These are phyloP conservation scores for Drosophila formosana DNA, from an alignment of 2,888 invertebrate species.

Conservation along the genomic window DNA sequence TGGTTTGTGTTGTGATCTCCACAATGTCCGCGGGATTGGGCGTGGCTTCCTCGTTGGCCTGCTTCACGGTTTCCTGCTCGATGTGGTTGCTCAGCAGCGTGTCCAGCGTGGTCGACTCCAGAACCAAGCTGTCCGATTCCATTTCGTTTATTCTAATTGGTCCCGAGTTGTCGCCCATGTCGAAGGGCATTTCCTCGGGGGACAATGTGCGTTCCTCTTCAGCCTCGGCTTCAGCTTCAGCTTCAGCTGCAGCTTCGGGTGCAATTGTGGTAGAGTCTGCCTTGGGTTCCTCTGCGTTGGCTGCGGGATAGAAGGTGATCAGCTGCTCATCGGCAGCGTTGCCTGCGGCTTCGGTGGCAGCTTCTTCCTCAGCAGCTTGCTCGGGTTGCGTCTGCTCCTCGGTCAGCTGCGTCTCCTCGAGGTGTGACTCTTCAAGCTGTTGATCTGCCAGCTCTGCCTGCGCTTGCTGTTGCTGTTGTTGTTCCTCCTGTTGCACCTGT, in stretches of 20 bases:
- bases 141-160: conserved; percentile 71
- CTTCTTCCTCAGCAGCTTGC: not conserved
- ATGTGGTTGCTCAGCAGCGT: conserved; percentile 54
- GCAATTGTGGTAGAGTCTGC: conserved; percentile 25
- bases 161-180: conserved; percentile 64
- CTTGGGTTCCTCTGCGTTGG: conserved; percentile 13
- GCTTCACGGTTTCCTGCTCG: conserved; percentile 39
- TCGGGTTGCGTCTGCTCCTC: conserved; percentile 9
- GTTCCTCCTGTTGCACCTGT: conserved; percentile 26
- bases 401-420: conserved; percentile 6
- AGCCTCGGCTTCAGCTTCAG: conserved; percentile 38
- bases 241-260: not conserved
- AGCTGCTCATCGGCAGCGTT: conserved; percentile 43
- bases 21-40: conserved; percentile 80
- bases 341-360: conserved; percentile 31
- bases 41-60: conserved; percentile 62
- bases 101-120: conserved; percentile 78
- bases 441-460: conserved; percentile 8
- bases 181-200: conserved; percentile 82
- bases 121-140: conserved; percentile 81
- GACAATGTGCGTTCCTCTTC: conserved; percentile 66
- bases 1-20: conserved; percentile 84
- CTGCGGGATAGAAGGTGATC: conserved; percentile 71
- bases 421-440: not conserved
- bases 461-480: not conserved